A percentile compares a stretch with the other conserved stretches of the same genome.
Conservation (phyloP, 1,140 invertebrate genomes). For the Trypoxylus dichotomus region DNA sequence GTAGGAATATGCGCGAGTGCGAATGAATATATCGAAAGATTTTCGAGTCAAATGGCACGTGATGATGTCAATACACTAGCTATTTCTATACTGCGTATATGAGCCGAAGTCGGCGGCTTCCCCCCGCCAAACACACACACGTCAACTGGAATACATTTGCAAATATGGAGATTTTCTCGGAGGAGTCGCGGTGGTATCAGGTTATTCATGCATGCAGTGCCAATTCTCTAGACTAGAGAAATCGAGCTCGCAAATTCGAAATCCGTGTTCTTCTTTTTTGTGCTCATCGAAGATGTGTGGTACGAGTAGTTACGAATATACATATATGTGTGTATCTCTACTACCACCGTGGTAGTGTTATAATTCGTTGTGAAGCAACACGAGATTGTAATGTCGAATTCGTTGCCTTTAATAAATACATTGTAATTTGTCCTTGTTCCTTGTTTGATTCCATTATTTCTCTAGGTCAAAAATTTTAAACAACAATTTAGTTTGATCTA, state of each 20-base stretch:
- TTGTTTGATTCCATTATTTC: too few relatives aligned
- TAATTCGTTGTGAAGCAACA: too few relatives aligned
- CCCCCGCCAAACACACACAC: not conserved
- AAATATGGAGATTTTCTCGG: not conserved
- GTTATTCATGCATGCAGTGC: not conserved
- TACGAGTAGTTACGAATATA: too few relatives aligned
- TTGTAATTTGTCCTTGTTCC: too few relatives aligned
- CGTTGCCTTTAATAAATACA: too few relatives aligned
- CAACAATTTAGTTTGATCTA: too few relatives aligned
- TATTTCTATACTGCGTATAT: not conserved
- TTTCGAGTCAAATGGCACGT: constrained; percentile 16
- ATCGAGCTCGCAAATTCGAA: constrained; percentile 2
- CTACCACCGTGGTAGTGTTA: too few relatives aligned
- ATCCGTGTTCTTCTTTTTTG: not conserved
- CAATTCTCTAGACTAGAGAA: not conserved
- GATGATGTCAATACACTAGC: constrained; percentile 20
- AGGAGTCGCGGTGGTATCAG: not conserved
- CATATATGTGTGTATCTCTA: too few relatives aligned
- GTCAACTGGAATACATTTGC: not conserved
- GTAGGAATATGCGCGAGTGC: not conserved
- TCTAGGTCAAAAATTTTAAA: too few relatives aligned
- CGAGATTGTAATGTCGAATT: too few relatives aligned
- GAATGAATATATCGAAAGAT: constrained; percentile 28
- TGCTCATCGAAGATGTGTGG: not conserved
- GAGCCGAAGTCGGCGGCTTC: not conserved